phyloP scores from a whole-genome alignment of 2,113 vertebrate genomes.

The Pantherophis guttatus region DNA sequence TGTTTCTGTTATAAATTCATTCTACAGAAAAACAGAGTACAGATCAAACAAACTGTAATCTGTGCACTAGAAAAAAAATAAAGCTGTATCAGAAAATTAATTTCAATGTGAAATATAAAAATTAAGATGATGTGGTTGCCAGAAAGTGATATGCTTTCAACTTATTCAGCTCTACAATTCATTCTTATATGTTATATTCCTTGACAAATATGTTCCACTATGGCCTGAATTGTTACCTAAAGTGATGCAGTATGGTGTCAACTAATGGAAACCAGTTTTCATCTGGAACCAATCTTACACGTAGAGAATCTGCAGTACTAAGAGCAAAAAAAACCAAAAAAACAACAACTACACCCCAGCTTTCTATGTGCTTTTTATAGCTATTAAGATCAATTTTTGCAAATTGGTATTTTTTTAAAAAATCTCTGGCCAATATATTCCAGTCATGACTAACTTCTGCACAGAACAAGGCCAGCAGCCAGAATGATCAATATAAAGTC shows the following conservation, averaged over 20 bases:
- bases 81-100: slow-evolving; percentile 11
- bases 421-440: slow-evolving; percentile 51
- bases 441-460: slow-evolving; percentile 49
- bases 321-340: slow-evolving; percentile 18
- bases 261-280: background rate
- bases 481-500: slow-evolving; percentile 41
- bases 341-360: background rate
- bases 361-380: slow-evolving; percentile 54
- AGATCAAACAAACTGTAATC: slow-evolving; percentile 37
- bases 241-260: background rate
- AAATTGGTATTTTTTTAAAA: slow-evolving; percentile 50
- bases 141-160: background rate
- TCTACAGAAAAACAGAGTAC: slow-evolving; percentile 15
- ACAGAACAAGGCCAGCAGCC: background rate
- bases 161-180: background rate
- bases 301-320: background rate
- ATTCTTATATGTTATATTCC: background rate
- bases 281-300: background rate
- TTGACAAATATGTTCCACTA: background rate
- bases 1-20: slow-evolving; percentile 10
- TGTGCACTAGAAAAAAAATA: slow-evolving; percentile 31
- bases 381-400: slow-evolving; percentile 24
- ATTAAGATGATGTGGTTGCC: background rate
- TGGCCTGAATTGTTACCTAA: background rate
- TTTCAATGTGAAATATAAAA: background rate